These are phyloP conservation scores for Alloplasta piceator DNA, from an alignment of 2,888 invertebrate genomes.

Conservation along the genomic window DNA sequence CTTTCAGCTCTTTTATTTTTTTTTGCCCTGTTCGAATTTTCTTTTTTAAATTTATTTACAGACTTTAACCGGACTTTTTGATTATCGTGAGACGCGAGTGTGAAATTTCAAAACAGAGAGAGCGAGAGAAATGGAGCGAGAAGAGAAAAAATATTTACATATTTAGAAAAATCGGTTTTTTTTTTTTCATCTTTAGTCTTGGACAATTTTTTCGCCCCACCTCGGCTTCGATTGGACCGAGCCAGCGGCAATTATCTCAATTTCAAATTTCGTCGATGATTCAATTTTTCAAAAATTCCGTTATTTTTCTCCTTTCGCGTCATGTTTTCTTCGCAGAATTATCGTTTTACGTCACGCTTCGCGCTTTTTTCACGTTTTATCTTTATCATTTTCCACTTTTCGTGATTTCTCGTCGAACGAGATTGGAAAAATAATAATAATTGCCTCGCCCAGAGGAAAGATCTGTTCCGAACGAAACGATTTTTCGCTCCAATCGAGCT, in stretches of 20 bases:
- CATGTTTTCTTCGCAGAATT: neutral
- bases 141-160: neutral
- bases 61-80: slow-evolving; percentile 2
- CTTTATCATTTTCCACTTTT: neutral
- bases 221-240: slow-evolving; percentile 39
- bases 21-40: slow-evolving; percentile 22
- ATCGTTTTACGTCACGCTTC: slow-evolving; percentile 8
- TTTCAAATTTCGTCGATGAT: neutral
- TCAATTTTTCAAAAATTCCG: neutral
- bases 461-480: slow-evolving; percentile 10
- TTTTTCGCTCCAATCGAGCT: neutral
- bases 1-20: neutral
- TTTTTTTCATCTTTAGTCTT: neutral
- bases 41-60: slow-evolving; percentile 9
- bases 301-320: neutral
- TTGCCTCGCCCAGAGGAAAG: slow-evolving; percentile 15
- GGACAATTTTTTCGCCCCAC: slow-evolving; percentile 9
- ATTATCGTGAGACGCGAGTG: slow-evolving; percentile 5
- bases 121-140: slow-evolving; percentile 8
- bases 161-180: no score
- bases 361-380: slow-evolving; percentile 8
- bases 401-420: neutral
- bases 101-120: slow-evolving; percentile 25
- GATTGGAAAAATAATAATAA: neutral
- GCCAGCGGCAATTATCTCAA: slow-evolving; percentile 41